Evolutionary conservation across 1,140 invertebrate genomes (phyloP), one percentile per base, ranked within the genome.

Genomic region (Drosophila punjabiensis): DNA sequence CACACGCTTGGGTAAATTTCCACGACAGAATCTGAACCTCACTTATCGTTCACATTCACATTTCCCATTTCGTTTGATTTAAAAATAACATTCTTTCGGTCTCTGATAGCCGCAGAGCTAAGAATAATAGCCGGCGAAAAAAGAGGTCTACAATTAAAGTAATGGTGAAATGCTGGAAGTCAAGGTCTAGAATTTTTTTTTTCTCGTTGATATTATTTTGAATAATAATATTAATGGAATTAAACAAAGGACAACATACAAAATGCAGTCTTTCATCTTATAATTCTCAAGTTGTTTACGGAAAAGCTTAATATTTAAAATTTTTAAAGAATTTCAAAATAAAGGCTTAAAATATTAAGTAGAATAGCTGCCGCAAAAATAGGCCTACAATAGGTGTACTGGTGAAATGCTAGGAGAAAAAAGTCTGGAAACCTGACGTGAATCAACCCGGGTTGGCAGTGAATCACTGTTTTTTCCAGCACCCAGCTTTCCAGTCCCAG

Each of bases 1-100:
- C 81, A 53, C 64, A 56, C 75, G 63, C 33, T 50, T 78, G 85
- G 66, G 85, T 88, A 88, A 89, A 84, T 88, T 88, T 88, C 85
- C 84, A 88, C 80, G 66, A 64, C 75, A 59, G 65, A 70, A 58
- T 62, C 66, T 71, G 76, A 79, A 79, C 75, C 66, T 41, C 59
- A 79, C 66, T 79, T 79, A 79, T 79, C 76, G 76, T 79, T 79
- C 76, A 79, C 52, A 56, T 77, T 69, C 20, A 18, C 39, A 47
- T 67, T 53, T 59, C 37, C 43, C 39, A 55, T 18, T 30, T 50
- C 43, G 58, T 52, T 28, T 74, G 35, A 50, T 61, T 74, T 74
- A 74, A 61, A 61, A 74, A 61, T 58, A 58, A 58, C 20, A 58
- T 70, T 47, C 24, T 28, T 71, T 71, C 18, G 32, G 65, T 47